Percentiles rank a stretch among this genome's conserved stretches.
These are phyloP conservation scores for Mirounga angustirostris DNA, from an alignment of 2,113 vertebrate genomes.

Conservation along the genomic window DNA sequence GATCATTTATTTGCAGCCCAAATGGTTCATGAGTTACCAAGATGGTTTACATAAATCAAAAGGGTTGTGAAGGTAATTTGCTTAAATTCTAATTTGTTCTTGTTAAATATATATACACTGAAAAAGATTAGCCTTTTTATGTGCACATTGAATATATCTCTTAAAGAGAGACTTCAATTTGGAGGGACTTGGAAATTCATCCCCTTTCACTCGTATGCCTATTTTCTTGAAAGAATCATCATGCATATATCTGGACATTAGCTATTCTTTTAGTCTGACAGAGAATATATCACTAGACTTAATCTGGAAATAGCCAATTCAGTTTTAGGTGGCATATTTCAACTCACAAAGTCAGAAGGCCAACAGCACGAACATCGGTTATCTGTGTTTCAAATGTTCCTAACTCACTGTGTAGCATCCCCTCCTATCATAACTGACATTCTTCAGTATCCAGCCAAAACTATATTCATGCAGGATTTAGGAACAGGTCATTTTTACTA, in stretches of 20 bases:
- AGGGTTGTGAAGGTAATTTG: not conserved
- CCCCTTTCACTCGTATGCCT: not conserved
- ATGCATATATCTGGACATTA: not conserved
- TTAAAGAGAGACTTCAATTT: not conserved
- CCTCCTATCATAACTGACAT: not conserved
- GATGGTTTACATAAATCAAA: conserved; percentile 58
- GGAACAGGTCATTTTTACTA: not conserved
- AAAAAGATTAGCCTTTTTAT: not conserved
- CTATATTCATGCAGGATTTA: not conserved
- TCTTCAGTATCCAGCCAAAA: not conserved
- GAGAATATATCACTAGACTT: not conserved
- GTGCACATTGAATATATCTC: not conserved
- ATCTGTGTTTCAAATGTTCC: not conserved
- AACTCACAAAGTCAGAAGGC: not conserved
- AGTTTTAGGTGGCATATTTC: not conserved
- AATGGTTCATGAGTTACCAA: conserved; percentile 43
- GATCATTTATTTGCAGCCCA: conserved; percentile 59
- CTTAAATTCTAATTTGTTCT: conserved; percentile 43
- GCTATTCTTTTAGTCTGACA: not conserved
- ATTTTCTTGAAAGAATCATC: not conserved
- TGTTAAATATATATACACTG: not conserved
- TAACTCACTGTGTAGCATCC: not conserved
- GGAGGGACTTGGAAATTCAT: not conserved
- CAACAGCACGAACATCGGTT: not conserved
- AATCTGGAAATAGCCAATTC: not conserved